phyloP scores from a whole-genome alignment of 2,113 vertebrate genomes.

The Paramormyrops kingsleyae region DNA sequence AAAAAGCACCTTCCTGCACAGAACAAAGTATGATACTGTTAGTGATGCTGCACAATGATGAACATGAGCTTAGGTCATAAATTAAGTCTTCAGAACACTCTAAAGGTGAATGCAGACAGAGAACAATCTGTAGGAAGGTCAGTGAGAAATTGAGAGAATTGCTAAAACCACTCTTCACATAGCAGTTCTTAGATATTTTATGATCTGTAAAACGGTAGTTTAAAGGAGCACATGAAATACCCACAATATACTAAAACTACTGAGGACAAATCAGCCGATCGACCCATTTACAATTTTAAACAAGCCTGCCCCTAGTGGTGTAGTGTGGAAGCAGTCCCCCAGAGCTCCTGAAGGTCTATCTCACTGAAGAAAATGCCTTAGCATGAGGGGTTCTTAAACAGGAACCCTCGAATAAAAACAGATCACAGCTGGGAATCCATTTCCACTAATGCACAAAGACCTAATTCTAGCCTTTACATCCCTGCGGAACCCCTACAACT shows the following conservation, averaged over 20 bases:
- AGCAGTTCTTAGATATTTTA: not conserved
- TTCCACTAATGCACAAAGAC: not conserved
- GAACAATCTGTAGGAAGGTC: not conserved
- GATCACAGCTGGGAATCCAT: not conserved
- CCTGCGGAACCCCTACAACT: not conserved
- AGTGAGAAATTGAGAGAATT: not conserved
- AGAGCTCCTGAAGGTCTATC: not conserved
- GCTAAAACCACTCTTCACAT: not conserved
- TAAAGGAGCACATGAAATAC: not conserved
- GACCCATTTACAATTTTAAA: not conserved
- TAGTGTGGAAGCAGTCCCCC: not conserved
- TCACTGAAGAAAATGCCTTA: not conserved
- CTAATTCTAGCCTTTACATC: not conserved
- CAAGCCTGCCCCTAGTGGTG: constrained; percentile 12
- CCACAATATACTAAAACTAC: not conserved
- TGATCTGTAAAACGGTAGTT: not conserved
- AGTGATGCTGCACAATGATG: not conserved
- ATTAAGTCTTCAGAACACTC: not conserved
- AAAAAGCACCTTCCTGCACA: not conserved
- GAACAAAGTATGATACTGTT: not conserved
- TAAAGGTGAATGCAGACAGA: not conserved
- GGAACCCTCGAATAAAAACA: not conserved
- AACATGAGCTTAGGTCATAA: not conserved
- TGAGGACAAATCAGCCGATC: not conserved
- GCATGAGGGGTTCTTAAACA: not conserved